These are phyloP conservation scores for Crematogaster levior DNA, from an alignment of 2,888 invertebrate species.

Conservation along the genomic window DNA sequence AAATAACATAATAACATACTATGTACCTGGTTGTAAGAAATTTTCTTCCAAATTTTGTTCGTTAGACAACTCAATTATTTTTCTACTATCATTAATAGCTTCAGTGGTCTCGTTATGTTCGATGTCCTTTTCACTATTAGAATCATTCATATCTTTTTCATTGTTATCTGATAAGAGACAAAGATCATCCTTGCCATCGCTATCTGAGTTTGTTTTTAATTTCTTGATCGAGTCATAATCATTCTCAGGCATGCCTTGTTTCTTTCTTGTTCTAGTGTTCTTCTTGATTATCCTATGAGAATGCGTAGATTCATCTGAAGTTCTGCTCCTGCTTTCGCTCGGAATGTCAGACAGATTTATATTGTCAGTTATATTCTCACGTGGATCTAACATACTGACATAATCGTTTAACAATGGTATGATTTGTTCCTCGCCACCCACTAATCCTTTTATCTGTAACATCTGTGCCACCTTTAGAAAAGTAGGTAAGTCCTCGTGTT, in stretches of 20 bases:
- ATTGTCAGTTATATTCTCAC: not conserved
- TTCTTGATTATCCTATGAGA: conserved; percentile 52
- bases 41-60: conserved; percentile 36
- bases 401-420: conserved; percentile 41
- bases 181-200: conserved; percentile 45
- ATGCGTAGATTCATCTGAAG: conserved; percentile 42
- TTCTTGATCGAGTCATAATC: not conserved
- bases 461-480: conserved; percentile 78
- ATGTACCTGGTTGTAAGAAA: conserved; percentile 54
- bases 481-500: conserved; percentile 76
- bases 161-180: conserved; percentile 41
- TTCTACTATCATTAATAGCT: conserved; percentile 25
- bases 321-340: conserved; percentile 28
- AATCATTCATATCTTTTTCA: conserved; percentile 50
- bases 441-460: conserved; percentile 78
- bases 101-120: conserved; percentile 37
- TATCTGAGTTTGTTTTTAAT: conserved; percentile 23
- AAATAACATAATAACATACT: conserved; percentile 9
- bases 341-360: conserved; percentile 32
- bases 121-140: conserved; percentile 54
- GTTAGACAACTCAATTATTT: conserved; percentile 16
- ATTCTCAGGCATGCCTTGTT: conserved; percentile 25
- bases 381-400: not conserved
- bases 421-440: conserved; percentile 28
- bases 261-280: conserved; percentile 52